Evolutionary conservation across 1,140 invertebrate species (phyloP), one percentile per base, ranked within the genome.

Genomic region (Papilio polytes): DNA sequence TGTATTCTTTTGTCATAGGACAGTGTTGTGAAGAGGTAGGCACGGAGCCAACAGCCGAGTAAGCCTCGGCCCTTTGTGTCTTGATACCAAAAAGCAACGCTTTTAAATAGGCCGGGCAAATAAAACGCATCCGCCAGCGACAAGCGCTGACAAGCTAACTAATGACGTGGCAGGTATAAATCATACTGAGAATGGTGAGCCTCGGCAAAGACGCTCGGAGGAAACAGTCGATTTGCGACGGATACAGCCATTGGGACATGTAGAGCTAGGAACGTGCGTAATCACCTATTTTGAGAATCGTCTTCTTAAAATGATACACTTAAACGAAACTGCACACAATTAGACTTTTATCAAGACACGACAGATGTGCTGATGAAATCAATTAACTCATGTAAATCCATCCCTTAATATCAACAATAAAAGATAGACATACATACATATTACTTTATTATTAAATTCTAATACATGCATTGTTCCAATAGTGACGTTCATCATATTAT

Each of bases 81-180:
- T 66, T 63, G 56, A 74, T 78, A 72, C 48, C 56, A 83, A 84
- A 80, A 48, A 84, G 72, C 74, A 77, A 70, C 51, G 74, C 56
- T 66, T 80, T 74, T 81, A 85, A 88, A 89, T 86, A 89, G 85
- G 84, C 82, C 81, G 85, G 87, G 88, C 90, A 86, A 92, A 92
- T 91, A 91, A 92, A 92, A 92, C 83, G 86, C 85, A 91, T 92
- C 93, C 91, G 89, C 84, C 82, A 78, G 82, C 84, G 86, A 92
- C 90, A 91, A 85, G 81, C 87, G 89, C 85, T 92, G 90, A 91
- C 90, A 92, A 84, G 84, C 81, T 85, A 89, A 90, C 90, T 94
- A 94, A 94, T 93, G 92, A 90, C 88, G 87, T 86, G 86, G 87
- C 92, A 94, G 92, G 93, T 94, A 94, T 94, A 94, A 94, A 94